These are phyloP conservation scores for Scatophagus argus DNA, from an alignment of 2,113 vertebrate species.

Conservation along the genomic window DNA sequence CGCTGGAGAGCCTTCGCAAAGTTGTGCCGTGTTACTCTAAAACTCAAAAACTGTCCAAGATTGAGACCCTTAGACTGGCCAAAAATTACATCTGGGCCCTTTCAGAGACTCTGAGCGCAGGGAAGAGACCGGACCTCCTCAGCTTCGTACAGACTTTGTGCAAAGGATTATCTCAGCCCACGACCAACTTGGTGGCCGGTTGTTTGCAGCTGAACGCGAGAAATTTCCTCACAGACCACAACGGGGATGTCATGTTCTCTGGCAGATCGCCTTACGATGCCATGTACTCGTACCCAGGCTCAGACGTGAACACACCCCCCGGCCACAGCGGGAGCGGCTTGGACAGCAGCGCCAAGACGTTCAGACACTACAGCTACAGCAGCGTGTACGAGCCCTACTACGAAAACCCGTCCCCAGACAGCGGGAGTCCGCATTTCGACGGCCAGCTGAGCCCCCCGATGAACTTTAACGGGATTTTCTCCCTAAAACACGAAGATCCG, in stretches of 20 bases:
- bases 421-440: slow-evolving; percentile 94
- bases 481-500: slow-evolving; percentile 97
- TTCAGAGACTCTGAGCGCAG: slow-evolving; percentile 96
- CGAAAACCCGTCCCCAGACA: slow-evolving; percentile 94
- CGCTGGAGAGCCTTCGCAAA: slow-evolving; percentile 97
- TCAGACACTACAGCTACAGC: slow-evolving; percentile 95
- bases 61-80: slow-evolving; percentile 96
- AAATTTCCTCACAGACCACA: slow-evolving; percentile 96
- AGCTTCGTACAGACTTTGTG: slow-evolving; percentile 98
- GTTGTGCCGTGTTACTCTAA: slow-evolving; percentile 99
- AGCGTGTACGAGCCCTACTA: slow-evolving; percentile 95
- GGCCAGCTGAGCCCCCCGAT: slow-evolving; percentile 95
- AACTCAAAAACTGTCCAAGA: slow-evolving; percentile 99
- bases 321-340: slow-evolving; percentile 85
- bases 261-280: slow-evolving; percentile 91
- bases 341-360: slow-evolving; percentile 90
- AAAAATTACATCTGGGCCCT: slow-evolving; percentile 99
- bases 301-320: slow-evolving; percentile 90
- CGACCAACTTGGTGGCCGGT: slow-evolving; percentile 99
- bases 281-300: slow-evolving; percentile 92
- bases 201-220: slow-evolving; percentile 98
- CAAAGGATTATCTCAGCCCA: slow-evolving; percentile 98
- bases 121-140: slow-evolving; percentile 96
- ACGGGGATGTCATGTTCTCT: slow-evolving; percentile 90
- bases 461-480: slow-evolving; percentile 99